These are phyloP conservation scores for Coregonus sp. DNA, from an alignment of 2,797 vertebrate genomes.

Conservation along the genomic window DNA sequence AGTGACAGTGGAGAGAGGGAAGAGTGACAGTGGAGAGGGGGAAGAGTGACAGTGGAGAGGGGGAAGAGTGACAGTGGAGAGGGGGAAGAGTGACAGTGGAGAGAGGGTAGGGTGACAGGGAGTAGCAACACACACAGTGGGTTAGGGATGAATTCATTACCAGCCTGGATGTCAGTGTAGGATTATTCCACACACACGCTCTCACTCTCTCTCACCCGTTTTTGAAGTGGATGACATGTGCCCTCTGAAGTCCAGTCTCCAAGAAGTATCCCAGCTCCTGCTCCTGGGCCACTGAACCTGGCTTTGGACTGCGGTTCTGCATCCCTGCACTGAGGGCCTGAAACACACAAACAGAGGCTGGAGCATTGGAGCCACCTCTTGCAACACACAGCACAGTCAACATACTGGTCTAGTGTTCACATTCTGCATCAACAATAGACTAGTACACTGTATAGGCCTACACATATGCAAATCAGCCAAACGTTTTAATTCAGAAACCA, in stretches of 20 bases:
- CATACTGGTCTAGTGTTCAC: neutral
- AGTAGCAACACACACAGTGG: slow-evolving; percentile 24
- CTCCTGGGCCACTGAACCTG: slow-evolving; percentile 88
- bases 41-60: too few species aligned
- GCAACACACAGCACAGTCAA: neutral
- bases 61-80: too few species aligned
- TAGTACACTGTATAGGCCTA: neutral
- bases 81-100: too few species aligned
- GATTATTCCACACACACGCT: slow-evolving; percentile 4
- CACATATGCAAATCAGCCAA: too few species aligned
- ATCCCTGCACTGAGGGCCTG: slow-evolving; percentile 89
- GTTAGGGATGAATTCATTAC: slow-evolving; percentile 7
- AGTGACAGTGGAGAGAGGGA: too few species aligned
- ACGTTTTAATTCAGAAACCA: too few species aligned
- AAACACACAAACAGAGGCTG: neutral
- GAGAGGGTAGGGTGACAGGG: too few species aligned
- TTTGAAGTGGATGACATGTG: slow-evolving; percentile 98
- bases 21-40: too few species aligned
- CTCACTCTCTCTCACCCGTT: slow-evolving; percentile 84
- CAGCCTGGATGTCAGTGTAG: neutral
- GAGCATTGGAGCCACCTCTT: neutral
- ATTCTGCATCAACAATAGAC: neutral
- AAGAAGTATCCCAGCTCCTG: slow-evolving; percentile 98
- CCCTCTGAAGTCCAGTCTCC: slow-evolving; percentile 96
- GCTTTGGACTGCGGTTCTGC: slow-evolving; percentile 98